These are phyloP conservation scores for Polyergus mexicanus DNA, from an alignment of 1,140 invertebrate species.

Conservation along the genomic window DNA sequence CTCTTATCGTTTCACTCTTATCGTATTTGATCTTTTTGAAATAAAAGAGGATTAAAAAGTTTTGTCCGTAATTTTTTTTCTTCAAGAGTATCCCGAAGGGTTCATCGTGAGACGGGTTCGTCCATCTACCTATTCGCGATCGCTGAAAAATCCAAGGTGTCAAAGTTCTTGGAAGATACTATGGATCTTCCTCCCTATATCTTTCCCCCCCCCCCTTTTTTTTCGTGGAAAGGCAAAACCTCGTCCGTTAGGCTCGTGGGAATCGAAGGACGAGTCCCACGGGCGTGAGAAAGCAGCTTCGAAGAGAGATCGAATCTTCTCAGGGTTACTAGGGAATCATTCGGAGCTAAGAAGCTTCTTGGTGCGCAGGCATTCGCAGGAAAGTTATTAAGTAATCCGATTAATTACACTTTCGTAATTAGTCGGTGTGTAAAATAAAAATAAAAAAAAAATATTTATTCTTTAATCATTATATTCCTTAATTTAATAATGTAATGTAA, in stretches of 20 bases:
- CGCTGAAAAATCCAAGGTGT: conserved; percentile 29
- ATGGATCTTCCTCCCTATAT: conserved; percentile 22
- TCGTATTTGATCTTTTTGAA: no score
- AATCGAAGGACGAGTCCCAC: conserved; percentile 68
- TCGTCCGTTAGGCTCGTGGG: conserved; percentile 72
- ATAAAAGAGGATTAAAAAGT: neutral
- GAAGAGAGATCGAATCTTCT: conserved; percentile 81
- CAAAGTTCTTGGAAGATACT: conserved; percentile 58
- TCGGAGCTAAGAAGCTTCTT: conserved; percentile 80
- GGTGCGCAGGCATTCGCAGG: conserved; percentile 44
- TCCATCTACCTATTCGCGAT: neutral
- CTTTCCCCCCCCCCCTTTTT: conserved; percentile 34
- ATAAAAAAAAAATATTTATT: neutral
- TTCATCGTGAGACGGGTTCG: no score
- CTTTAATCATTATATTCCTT: neutral
- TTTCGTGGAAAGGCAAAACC: conserved; percentile 57
- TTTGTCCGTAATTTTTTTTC: neutral
- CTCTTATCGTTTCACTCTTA: neutral
- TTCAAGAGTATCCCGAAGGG: no score
- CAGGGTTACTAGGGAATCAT: conserved; percentile 85
- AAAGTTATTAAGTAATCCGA: conserved; percentile 46
- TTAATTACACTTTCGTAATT: conserved; percentile 46
- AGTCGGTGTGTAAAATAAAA: neutral
- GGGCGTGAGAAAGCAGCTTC: conserved; percentile 82
- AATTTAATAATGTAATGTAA: neutral